Base-by-base conservation (phyloP, 2,113 vertebrate species). In the Trinectes maculatus region DNA sequence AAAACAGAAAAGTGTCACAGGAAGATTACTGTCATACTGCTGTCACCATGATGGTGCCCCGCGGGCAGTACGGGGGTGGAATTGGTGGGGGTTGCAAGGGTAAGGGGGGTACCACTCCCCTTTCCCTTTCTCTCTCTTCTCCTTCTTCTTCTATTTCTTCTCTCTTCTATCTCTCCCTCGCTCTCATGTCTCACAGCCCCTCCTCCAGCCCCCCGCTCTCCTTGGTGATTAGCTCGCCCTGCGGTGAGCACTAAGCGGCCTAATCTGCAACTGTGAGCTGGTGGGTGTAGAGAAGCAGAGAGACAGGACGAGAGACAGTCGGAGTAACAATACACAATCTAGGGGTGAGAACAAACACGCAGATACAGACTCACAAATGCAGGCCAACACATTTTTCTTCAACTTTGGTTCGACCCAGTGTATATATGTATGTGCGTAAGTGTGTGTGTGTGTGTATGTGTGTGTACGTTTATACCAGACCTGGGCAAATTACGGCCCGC, bases 21-120 rank as follows among this genome's bases (percentile, higher is more conserved):
- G 57, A 86, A 93, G 92, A 93, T 92, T 92, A 91, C 83, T 91
- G 91, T 92, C 91, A 91, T 77, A 85, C 68, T 6, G 59, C 78
- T 82, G 83, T 87, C 85, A 92, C 86, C 72, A 74, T 85, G 82
- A 87, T 74, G 74, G 57, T 88, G 85, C 87, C 90, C 86, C 51
- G 80, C 73, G 77, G 89, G 91, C 87, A 85, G 79, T 77, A 83
- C 53, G 79, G 84, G 86, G 89, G 87, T 65, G 81, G 80, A 60
- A 79, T 75, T 62, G 73, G 73, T 24, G 70, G 82, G 73, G 84
- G 77, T 67, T 69, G 74, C 68, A 70, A 40, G 31, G 52, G 40
- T 25, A 44, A n/a, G 1, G 51, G 55, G 46, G 56, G 51, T 72
- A 74, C 59, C 59, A 60, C 69, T 79, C 59, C 49, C 57, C 47